phyloP scores from a whole-genome alignment of 2,888 invertebrate genomes.

The Drosophila conformis region DNA sequence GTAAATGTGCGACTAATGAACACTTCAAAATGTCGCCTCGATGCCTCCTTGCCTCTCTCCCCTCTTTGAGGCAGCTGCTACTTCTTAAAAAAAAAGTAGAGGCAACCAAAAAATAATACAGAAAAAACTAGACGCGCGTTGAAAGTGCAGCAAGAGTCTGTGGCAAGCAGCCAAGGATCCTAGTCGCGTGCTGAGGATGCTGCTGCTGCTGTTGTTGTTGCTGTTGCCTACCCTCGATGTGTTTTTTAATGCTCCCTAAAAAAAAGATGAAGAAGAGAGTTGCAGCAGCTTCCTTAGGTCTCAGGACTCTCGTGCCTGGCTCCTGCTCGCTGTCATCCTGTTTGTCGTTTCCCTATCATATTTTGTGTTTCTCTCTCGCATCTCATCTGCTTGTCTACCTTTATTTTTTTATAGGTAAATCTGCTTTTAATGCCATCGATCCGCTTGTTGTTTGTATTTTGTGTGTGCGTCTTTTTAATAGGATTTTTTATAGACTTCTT shows the following conservation, averaged over 20 bases:
- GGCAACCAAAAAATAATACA: slow-evolving; percentile 19
- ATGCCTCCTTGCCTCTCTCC: slow-evolving; percentile 17
- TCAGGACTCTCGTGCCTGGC: slow-evolving; percentile 64
- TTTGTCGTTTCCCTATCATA: slow-evolving; percentile 65
- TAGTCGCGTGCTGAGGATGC: slow-evolving; percentile 63
- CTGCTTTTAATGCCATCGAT: slow-evolving; percentile 69
- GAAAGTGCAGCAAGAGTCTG: slow-evolving; percentile 60
- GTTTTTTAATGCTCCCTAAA: slow-evolving; percentile 57
- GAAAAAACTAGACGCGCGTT: slow-evolving; percentile 42
- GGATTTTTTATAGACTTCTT: slow-evolving; percentile 73
- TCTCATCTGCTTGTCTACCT: slow-evolving; percentile 65
- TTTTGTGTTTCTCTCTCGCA: slow-evolving; percentile 31
- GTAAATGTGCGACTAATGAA: slow-evolving; percentile 84
- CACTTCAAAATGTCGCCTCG: slow-evolving; percentile 74
- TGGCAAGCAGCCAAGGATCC: slow-evolving; percentile 47
- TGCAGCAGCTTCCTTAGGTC: slow-evolving; percentile 54
- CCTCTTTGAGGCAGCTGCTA: slow-evolving; percentile 61
- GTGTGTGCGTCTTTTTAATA: slow-evolving; percentile 73
- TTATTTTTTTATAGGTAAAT: slow-evolving; percentile 75
- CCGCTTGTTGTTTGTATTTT: slow-evolving; percentile 57
- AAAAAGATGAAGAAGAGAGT: slow-evolving; percentile 34
- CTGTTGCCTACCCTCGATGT: slow-evolving; percentile 46
- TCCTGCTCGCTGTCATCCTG: slow-evolving; percentile 37
- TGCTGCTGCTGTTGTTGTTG: slow-evolving; percentile 34
- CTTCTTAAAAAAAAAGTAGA: slow-evolving; percentile 44